Conservation (phyloP, 1,140 invertebrate genomes). For the Elymnias hypermnestra region DNA sequence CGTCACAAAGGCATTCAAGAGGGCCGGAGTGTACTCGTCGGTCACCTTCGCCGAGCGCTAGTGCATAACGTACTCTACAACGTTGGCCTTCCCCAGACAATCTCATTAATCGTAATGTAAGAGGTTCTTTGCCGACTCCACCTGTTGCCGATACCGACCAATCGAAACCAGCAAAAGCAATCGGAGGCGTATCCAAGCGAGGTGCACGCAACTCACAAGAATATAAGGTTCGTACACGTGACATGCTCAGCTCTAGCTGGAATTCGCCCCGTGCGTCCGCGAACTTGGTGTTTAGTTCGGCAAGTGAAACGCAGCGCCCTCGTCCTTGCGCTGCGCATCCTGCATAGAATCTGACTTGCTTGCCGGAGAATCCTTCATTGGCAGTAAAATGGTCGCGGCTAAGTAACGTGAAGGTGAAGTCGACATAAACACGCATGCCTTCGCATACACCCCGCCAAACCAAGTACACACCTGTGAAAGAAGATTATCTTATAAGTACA, state of each 20-base stretch:
- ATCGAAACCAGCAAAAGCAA: conserved; percentile 82
- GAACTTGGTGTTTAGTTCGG: conserved; percentile 86
- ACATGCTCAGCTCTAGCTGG: conserved; percentile 87
- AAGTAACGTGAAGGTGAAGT: conserved; percentile 90
- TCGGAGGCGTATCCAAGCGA: conserved; percentile 65
- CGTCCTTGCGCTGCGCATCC: conserved; percentile 86
- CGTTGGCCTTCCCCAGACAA: conserved; percentile 89
- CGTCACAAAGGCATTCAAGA: conserved; percentile 86
- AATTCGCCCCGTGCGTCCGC: conserved; percentile 91
- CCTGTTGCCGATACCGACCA: conserved; percentile 89
- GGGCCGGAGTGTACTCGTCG: conserved; percentile 85
- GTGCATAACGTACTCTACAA: conserved; percentile 85
- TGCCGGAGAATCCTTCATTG: conserved; percentile 89
- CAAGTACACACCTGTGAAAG: conserved; percentile 85
- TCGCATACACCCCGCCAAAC: conserved; percentile 86
- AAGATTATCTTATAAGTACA: not conserved
- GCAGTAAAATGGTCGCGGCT: conserved; percentile 91
- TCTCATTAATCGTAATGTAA: conserved; percentile 81
- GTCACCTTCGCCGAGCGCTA: conserved; percentile 85
- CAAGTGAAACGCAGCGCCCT: conserved; percentile 86
- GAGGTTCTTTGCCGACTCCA: conserved; percentile 75
- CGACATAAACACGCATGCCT: conserved; percentile 86
- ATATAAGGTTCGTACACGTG: conserved; percentile 86
- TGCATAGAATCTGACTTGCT: conserved; percentile 83
- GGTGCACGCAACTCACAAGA: conserved; percentile 82